These are phyloP conservation scores for Clunio marinus DNA, from an alignment of 2,888 invertebrate genomes.

Conservation along the genomic window DNA sequence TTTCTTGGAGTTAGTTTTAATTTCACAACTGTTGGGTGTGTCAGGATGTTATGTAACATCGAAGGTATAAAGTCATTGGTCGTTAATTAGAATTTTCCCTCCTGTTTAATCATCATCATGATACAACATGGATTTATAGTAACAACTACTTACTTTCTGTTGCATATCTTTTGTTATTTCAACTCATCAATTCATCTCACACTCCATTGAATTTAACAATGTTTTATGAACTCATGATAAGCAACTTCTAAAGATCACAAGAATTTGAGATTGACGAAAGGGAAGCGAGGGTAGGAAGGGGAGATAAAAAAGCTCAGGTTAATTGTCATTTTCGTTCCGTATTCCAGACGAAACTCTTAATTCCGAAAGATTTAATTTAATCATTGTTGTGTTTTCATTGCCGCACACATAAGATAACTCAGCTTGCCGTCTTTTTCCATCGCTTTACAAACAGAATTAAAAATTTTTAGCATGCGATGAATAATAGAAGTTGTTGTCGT, in stretches of 20 bases:
- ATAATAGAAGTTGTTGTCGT: constrained; percentile 7
- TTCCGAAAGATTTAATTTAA: constrained; percentile 33
- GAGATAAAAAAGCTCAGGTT: constrained; percentile 28
- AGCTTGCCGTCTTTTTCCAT: not conserved
- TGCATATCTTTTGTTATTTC: constrained; percentile 33
- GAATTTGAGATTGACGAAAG: too few relatives aligned
- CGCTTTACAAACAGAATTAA: constrained; percentile 1
- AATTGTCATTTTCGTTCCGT: constrained; percentile 30
- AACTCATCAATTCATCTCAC: constrained; percentile 29
- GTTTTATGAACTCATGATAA: too few relatives aligned
- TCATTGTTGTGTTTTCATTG: constrained; percentile 12
- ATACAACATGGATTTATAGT: constrained; percentile 11
- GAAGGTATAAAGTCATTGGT: too few relatives aligned
- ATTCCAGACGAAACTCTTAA: constrained; percentile 30
- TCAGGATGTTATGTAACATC: too few relatives aligned
- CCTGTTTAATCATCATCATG: not conserved
- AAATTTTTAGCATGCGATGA: not conserved
- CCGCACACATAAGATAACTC: not conserved
- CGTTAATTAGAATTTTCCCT: too few relatives aligned
- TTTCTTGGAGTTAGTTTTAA: not conserved
- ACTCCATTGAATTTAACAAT: too few relatives aligned
- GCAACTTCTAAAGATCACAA: too few relatives aligned
- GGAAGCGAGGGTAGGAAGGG: not conserved
- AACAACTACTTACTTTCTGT: not conserved
- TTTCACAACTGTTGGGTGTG: too few relatives aligned